phyloP scores from a whole-genome alignment of 2,113 vertebrate genomes.

The Seriola quinqueradiata region DNA sequence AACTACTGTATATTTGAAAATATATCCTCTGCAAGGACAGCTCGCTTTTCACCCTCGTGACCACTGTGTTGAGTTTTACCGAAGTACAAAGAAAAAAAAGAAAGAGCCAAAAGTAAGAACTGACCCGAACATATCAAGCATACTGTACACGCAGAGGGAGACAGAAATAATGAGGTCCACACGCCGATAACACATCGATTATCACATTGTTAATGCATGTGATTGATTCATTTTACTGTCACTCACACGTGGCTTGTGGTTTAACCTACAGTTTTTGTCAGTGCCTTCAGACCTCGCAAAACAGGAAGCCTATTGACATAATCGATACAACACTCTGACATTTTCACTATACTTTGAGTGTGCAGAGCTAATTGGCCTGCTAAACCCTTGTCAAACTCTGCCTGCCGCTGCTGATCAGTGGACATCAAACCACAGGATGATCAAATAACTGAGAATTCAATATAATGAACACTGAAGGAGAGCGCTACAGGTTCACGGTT shows the following conservation, averaged over 20 bases:
- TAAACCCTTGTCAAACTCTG: constrained; percentile 46
- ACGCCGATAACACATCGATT: background rate
- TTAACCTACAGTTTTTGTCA: constrained; percentile 47
- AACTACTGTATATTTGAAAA: background rate
- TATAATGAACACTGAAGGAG: background rate
- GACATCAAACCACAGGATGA: constrained; percentile 11
- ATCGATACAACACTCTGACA: constrained; percentile 70
- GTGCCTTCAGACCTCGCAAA: constrained; percentile 51
- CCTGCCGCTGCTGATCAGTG: constrained; percentile 32
- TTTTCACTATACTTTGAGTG: constrained; percentile 44
- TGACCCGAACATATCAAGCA: background rate
- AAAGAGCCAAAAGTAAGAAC: background rate
- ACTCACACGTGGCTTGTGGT: constrained; percentile 34
- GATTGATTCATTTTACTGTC: constrained; percentile 53
- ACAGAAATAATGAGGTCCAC: constrained; percentile 33
- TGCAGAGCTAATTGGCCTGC: constrained; percentile 56
- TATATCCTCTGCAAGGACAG: background rate
- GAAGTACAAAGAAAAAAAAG: background rate
- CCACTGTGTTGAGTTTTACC: background rate
- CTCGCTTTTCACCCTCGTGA: background rate
- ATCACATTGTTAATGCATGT: constrained; percentile 30
- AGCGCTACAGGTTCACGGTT: background rate
- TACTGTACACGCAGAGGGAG: background rate
- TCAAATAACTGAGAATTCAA: constrained; percentile 5
- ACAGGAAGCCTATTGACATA: constrained; percentile 54